These are phyloP conservation scores for Gymnocephalus cernua DNA, from an alignment of 2,113 vertebrate genomes.

Conservation along the genomic window DNA sequence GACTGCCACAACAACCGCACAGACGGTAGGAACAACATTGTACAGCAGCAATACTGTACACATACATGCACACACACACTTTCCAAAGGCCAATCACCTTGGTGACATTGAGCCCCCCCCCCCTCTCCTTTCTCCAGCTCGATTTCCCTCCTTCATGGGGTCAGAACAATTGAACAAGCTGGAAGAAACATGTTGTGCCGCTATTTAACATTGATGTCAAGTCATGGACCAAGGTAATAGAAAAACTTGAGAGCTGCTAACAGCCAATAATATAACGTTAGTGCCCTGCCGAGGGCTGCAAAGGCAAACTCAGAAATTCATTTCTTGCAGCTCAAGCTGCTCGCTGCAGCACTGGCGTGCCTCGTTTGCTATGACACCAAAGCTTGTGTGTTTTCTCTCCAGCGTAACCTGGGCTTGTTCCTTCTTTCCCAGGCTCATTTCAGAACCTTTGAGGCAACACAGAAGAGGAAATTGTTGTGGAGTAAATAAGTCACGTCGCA, in stretches of 20 bases:
- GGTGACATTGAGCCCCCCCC: constrained; percentile 28
- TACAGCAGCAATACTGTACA: neutral
- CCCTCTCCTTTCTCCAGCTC: neutral
- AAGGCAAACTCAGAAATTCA: constrained; percentile 61
- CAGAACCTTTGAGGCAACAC: constrained; percentile 57
- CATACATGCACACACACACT: neutral
- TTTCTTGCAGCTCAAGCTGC: constrained; percentile 47
- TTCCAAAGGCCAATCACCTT: constrained; percentile 41
- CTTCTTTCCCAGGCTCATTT: constrained; percentile 56
- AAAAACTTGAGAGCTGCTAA: constrained; percentile 63
- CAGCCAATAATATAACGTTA: constrained; percentile 58
- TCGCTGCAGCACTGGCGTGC: constrained; percentile 17
- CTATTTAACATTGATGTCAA: constrained; percentile 69
- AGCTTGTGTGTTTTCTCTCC: constrained; percentile 34
- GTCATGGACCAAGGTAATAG: constrained; percentile 56
- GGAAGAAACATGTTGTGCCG: constrained; percentile 57
- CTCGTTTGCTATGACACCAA: constrained; percentile 46
- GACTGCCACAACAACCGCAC: constrained; percentile 14
- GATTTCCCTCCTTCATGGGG: constrained; percentile 40
- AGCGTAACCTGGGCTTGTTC: constrained; percentile 17
- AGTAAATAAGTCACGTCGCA: constrained; percentile 77
- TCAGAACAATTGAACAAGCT: constrained; percentile 60
- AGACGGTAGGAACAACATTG: constrained; percentile 6
- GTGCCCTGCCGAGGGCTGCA: constrained; percentile 61
- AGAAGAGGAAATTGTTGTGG: constrained; percentile 63